Evolutionary conservation across 2,888 invertebrate genomes (phyloP).

Genomic region (Ceriagrion tenellum): DNA sequence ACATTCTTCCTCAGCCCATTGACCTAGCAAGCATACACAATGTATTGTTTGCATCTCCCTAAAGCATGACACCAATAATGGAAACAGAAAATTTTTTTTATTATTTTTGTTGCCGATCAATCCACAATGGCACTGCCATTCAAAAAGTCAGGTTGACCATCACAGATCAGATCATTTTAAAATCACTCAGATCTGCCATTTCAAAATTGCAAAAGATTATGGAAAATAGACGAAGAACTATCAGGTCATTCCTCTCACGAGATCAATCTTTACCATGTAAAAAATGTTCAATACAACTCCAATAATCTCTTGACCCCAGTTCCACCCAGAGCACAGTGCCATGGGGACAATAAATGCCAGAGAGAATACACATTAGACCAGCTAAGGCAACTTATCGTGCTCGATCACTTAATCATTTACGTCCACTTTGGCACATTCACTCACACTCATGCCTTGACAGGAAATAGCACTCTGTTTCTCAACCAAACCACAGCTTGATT

Average conservation of each 20-base stretch:
- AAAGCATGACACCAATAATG: slow-evolving; percentile 48
- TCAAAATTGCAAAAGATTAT: slow-evolving; percentile 41
- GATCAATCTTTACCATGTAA: neutral
- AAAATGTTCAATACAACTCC: slow-evolving; percentile 14
- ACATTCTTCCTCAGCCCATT: slow-evolving; percentile 4
- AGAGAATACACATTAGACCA: slow-evolving; percentile 45
- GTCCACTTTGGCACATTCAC: slow-evolving; percentile 6
- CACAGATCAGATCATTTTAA: slow-evolving; percentile 11
- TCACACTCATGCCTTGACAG: neutral
- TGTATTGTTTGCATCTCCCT: slow-evolving; percentile 57
- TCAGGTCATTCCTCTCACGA: neutral
- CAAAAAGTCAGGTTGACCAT: slow-evolving; percentile 3
- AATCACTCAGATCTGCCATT: slow-evolving; percentile 37
- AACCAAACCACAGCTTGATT: neutral
- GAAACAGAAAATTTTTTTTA: slow-evolving; percentile 3
- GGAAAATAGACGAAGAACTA: slow-evolving; percentile 58
- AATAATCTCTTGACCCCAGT: neutral
- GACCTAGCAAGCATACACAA: neutral
- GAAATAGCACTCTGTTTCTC: slow-evolving; percentile 6
- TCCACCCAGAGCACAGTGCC: neutral
- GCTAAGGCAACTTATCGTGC: slow-evolving; percentile 49
- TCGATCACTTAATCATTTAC: neutral
- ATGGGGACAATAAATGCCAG: neutral
- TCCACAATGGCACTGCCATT: slow-evolving; percentile 42
- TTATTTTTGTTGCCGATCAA: neutral